A percentile compares a stretch with the other conserved stretches of the same genome.
These are phyloP conservation scores for Dasysyrphus albostriatus DNA, from an alignment of 2,888 invertebrate genomes.

Conservation along the genomic window DNA sequence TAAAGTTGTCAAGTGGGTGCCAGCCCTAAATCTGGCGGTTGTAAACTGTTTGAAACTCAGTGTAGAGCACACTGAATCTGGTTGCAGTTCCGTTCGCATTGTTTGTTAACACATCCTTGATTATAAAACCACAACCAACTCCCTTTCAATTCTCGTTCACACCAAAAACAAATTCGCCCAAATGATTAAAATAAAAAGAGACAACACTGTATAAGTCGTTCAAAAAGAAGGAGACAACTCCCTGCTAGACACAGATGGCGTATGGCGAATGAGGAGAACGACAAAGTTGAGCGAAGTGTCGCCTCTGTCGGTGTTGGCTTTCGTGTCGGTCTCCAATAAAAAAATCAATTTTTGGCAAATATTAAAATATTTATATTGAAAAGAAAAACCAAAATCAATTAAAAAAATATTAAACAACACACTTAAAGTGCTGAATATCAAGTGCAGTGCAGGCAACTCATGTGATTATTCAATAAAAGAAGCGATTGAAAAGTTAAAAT, in stretches of 20 bases:
- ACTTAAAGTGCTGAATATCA: conserved; percentile 41
- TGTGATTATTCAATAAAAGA: conserved; percentile 43
- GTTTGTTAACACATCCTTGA: conserved; percentile 27
- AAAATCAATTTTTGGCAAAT: conserved; percentile 71
- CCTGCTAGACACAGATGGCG: not conserved
- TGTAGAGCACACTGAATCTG: too few species aligned
- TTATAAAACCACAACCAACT: conserved; percentile 34
- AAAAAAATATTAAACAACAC: conserved; percentile 25
- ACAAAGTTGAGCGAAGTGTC: conserved; percentile 69
- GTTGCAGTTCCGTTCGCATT: not conserved
- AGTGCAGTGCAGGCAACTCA: conserved; percentile 53
- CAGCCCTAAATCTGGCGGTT: too few species aligned
- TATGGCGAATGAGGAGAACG: not conserved
- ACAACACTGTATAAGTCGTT: conserved; percentile 25
- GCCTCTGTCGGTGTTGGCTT: conserved; percentile 69
- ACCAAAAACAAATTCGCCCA: conserved; percentile 38
- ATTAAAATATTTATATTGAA: conserved; percentile 35
- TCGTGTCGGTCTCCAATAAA: conserved; percentile 69
- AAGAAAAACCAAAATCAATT: conserved; percentile 46
- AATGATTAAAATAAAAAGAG: conserved; percentile 44
- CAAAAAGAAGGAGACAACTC: conserved; percentile 4
- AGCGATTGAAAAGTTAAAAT: conserved; percentile 9
- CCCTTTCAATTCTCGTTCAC: conserved; percentile 54
- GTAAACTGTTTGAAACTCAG: too few species aligned
- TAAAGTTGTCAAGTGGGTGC: too few species aligned